Evolutionary conservation across 2,113 vertebrate species (phyloP).

Genomic region (Phalacrocorax carbo): DNA sequence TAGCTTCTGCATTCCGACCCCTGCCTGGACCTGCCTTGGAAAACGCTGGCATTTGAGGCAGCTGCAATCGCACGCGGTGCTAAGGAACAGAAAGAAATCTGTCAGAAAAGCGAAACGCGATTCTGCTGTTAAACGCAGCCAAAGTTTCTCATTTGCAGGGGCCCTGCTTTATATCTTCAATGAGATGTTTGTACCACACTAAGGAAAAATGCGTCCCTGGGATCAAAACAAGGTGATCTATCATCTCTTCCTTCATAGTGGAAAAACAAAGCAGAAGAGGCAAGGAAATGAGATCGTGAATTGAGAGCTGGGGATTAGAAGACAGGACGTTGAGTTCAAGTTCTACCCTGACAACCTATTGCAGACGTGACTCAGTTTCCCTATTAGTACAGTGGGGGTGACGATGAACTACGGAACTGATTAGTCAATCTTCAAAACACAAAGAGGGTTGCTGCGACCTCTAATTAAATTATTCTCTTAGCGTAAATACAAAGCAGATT

Average conservation of each 20-base stretch:
- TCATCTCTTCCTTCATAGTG: neutral
- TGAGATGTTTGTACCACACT: neutral
- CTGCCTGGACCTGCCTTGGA: constrained; percentile 41
- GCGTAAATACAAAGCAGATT: neutral
- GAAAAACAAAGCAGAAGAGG: neutral
- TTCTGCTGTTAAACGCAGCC: neutral
- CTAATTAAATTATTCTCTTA: neutral
- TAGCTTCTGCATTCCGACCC: neutral
- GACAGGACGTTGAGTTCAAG: neutral
- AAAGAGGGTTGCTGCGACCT: neutral
- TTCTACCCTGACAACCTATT: neutral
- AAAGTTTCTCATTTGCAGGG: neutral
- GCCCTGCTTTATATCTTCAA: neutral
- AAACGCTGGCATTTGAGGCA: neutral
- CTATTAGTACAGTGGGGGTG: neutral
- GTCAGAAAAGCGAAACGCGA: neutral
- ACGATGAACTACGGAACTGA: neutral
- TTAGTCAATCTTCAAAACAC: neutral
- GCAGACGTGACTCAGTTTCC: constrained; percentile 16
- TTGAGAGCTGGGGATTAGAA: neutral
- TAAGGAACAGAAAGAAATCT: neutral
- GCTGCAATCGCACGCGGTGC: neutral
- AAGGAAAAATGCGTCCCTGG: neutral
- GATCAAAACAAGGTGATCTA: neutral
- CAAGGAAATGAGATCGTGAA: neutral